A percentile compares a stretch with the other conserved stretches of the same genome.
Conservation (phyloP, 2,113 vertebrate species). For the Ceyx cyanopectus region DNA sequence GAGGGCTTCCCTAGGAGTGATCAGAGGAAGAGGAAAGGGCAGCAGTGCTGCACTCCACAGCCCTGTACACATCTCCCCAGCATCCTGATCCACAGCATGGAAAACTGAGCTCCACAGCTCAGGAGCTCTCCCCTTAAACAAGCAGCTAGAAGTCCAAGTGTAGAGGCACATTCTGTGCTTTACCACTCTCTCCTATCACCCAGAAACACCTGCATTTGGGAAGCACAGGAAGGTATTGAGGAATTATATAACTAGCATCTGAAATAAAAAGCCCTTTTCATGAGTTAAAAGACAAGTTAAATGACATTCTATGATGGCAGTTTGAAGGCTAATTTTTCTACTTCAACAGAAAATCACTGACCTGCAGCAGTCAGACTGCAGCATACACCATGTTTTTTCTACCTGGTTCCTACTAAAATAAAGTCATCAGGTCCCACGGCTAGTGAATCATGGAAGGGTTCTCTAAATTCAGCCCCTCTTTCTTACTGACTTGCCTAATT, state of each 20-base stretch:
- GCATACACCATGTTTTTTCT: too few species aligned
- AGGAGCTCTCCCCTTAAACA: not conserved
- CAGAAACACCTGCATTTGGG: not conserved
- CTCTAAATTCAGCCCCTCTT: too few species aligned
- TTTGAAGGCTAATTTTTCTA: not conserved
- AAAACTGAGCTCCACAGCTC: too few species aligned
- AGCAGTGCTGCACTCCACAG: not conserved
- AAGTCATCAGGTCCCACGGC: too few species aligned
- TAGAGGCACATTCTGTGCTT: not conserved
- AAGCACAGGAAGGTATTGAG: not conserved
- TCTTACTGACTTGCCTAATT: too few species aligned
- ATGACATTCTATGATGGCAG: not conserved
- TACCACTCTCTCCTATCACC: not conserved
- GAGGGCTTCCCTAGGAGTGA: not conserved
- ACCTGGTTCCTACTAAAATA: too few species aligned
- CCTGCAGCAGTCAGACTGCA: too few species aligned
- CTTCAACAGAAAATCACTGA: not conserved
- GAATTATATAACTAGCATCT: not conserved
- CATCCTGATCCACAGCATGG: accelerated
- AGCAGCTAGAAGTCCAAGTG: too few species aligned
- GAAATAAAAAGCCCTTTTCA: not conserved
- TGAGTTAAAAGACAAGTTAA: not conserved
- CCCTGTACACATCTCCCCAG: accelerated
- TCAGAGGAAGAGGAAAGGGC: not conserved
- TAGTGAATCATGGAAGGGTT: too few species aligned